Conservation (phyloP, 2,888 invertebrate species). For the Drosophila paramelanica region DNA sequence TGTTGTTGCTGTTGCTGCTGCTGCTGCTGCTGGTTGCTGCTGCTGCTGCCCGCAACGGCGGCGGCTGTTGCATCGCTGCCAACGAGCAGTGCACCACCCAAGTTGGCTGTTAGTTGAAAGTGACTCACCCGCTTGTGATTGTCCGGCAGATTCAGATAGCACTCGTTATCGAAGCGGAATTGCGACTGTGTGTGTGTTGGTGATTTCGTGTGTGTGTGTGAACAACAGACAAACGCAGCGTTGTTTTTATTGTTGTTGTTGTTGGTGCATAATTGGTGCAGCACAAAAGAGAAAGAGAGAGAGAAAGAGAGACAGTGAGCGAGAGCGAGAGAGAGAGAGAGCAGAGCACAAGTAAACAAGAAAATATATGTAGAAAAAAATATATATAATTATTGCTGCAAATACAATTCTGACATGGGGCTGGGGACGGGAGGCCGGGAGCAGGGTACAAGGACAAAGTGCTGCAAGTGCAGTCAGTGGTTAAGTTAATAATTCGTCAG, state of each 20-base stretch:
- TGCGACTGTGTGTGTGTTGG: conserved; percentile 89
- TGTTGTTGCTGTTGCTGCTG: conserved; percentile 37
- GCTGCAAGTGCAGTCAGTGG: conserved; percentile 37
- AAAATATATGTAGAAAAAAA: conserved; percentile 22
- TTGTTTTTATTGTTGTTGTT: conserved; percentile 31
- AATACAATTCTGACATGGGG: conserved; percentile 33
- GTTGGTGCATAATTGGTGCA: conserved; percentile 45
- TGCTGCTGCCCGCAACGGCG: conserved; percentile 25
- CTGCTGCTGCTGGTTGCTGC: conserved; percentile 37
- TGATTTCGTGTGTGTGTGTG: conserved; percentile 6
- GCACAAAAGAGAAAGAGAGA: conserved; percentile 39
- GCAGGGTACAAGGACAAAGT: conserved; percentile 20
- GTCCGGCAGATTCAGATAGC: conserved; percentile 98
- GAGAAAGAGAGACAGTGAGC: conserved; percentile 37
- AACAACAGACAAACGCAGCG: conserved; percentile 30
- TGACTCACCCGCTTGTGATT: conserved; percentile 98
- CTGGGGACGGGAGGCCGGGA: neutral
- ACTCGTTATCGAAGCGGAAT: conserved; percentile 99
- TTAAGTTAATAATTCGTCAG: neutral
- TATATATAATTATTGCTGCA: conserved; percentile 39
- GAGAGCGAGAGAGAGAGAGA: conserved; percentile 23
- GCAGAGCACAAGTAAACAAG: conserved; percentile 26
- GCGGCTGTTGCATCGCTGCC: conserved; percentile 46
- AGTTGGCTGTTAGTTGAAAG: conserved; percentile 72
- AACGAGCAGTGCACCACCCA: conserved; percentile 44